These are phyloP conservation scores for Cynopterus brachyotis DNA, from an alignment of 2,113 vertebrate genomes.

Conservation along the genomic window DNA sequence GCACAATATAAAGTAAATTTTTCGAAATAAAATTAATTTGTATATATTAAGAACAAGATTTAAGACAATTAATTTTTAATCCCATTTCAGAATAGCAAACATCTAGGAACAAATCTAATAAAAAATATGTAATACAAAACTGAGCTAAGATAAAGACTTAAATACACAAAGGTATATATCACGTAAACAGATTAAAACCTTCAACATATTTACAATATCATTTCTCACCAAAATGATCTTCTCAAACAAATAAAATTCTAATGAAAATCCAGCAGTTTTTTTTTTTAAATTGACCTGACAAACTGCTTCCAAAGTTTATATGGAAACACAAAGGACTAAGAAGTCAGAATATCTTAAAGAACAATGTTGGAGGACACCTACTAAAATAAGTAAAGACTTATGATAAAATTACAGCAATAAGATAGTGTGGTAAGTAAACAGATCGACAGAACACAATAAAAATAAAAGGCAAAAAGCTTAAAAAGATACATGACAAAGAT, in stretches of 20 bases:
- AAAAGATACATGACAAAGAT: background rate
- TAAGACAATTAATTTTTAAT: background rate
- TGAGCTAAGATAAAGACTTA: conserved; percentile 6
- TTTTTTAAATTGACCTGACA: background rate
- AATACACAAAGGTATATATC: background rate
- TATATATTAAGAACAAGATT: background rate
- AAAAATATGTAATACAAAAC: background rate
- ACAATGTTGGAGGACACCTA: background rate
- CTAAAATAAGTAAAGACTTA: background rate
- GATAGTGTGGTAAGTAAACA: background rate
- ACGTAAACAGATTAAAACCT: background rate
- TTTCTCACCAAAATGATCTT: conserved; percentile 25
- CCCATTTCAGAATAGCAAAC: background rate
- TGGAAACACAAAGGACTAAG: background rate
- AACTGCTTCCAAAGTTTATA: conserved; percentile 11
- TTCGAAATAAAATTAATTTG: conserved; percentile 29
- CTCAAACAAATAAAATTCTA: conserved; percentile 13
- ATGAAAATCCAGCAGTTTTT: background rate
- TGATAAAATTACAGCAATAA: background rate
- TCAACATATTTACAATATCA: background rate
- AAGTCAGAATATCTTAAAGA: background rate
- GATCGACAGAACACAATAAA: background rate
- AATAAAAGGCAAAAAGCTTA: background rate
- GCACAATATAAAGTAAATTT: background rate
- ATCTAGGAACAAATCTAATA: background rate